phyloP scores from a whole-genome alignment of 2,888 invertebrate species.

The Pristionchus arcanus region DNA sequence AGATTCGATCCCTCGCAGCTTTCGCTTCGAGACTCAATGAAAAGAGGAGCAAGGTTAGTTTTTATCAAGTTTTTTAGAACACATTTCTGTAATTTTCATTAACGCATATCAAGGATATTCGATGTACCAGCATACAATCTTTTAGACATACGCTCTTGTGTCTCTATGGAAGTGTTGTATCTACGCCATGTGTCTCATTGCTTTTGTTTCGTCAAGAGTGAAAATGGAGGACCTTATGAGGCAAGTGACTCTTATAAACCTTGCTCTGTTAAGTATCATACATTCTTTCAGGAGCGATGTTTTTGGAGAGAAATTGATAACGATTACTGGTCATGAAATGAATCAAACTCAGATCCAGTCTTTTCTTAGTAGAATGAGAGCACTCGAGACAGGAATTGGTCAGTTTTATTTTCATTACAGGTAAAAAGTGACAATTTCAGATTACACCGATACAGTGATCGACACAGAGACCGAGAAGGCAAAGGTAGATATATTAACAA shows the following conservation, averaged over 20 bases:
- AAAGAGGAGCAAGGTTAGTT: constrained; percentile 46
- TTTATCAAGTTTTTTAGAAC: neutral
- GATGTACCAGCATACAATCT: neutral
- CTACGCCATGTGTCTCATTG: constrained; percentile 87
- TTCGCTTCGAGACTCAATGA: constrained; percentile 84
- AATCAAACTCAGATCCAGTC: constrained; percentile 74
- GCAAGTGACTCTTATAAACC: neutral
- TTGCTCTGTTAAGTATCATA: constrained; percentile 51
- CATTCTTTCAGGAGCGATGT: constrained; percentile 64
- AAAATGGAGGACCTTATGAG: constrained; percentile 79
- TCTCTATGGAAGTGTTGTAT: constrained; percentile 92
- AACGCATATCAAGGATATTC: neutral
- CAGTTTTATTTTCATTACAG: neutral
- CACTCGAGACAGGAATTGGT: constrained; percentile 57
- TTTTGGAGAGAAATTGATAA: constrained; percentile 78
- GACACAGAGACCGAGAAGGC: constrained; percentile 49
- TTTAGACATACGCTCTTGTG: constrained; percentile 88
- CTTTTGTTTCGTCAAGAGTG: constrained; percentile 85
- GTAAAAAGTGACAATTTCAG: neutral
- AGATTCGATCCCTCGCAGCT: constrained; percentile 58
- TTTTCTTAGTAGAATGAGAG: constrained; percentile 74
- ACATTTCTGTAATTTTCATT: neutral
- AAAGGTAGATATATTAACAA: constrained; percentile 4
- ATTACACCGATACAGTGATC: constrained; percentile 46
- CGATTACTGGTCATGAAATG: constrained; percentile 74